Percentiles rank a stretch among this genome's conserved stretches.
phyloP scores from a whole-genome alignment of 2,797 vertebrate species.

The Gallinago stenura region DNA sequence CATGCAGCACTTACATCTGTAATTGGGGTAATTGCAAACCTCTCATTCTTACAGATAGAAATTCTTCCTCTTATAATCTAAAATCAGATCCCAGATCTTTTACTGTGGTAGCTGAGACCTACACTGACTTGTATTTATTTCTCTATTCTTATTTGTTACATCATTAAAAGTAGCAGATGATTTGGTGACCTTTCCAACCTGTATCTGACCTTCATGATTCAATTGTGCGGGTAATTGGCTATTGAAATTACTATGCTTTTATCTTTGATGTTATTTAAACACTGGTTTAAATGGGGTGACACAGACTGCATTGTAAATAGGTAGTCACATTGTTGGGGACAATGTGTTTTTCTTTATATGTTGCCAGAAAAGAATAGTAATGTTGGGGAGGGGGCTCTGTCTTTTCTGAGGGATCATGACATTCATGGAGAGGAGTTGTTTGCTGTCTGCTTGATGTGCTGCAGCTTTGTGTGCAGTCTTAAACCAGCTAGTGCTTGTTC shows the following conservation, averaged over 20 bases:
- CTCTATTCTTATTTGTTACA: background rate
- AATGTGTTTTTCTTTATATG: slow-evolving; percentile 24
- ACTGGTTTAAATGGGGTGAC: slow-evolving; percentile 27
- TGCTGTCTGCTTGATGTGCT: background rate
- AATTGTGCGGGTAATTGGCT: slow-evolving; percentile 66
- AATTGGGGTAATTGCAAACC: slow-evolving; percentile 48
- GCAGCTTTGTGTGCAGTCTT: background rate
- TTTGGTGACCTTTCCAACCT: slow-evolving; percentile 59
- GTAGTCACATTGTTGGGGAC: background rate
- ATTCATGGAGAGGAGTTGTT: background rate
- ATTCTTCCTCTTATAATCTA: background rate
- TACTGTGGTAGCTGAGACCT: background rate
- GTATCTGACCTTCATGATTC: slow-evolving; percentile 69
- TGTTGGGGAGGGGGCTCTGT: background rate
- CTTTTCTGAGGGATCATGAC: background rate
- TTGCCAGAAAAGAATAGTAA: slow-evolving; percentile 15
- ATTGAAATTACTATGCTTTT: slow-evolving; percentile 60
- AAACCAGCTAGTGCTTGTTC: background rate
- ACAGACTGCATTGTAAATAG: slow-evolving; percentile 34
- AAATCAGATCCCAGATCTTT: slow-evolving; percentile 10
- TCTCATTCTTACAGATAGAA: slow-evolving; percentile 49
- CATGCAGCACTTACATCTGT: slow-evolving; percentile 34
- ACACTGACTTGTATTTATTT: background rate
- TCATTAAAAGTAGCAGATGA: slow-evolving; percentile 43
- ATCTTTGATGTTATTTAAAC: slow-evolving; percentile 62